These are phyloP conservation scores for Chelonoidis abingdonii DNA, from an alignment of 2,113 vertebrate species.

Conservation along the genomic window DNA sequence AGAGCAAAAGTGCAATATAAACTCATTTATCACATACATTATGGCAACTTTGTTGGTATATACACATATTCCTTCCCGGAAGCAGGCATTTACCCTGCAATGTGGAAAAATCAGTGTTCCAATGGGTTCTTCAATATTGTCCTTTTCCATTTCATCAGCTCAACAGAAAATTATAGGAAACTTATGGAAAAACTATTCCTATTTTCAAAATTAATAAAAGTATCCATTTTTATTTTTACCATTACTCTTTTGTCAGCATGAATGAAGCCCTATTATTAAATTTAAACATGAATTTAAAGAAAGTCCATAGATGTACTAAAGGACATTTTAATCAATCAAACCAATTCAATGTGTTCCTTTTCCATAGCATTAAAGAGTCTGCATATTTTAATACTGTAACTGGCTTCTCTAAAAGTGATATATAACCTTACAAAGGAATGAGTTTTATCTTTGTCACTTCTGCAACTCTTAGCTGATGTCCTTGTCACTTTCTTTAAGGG, in stretches of 20 bases:
- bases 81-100: not conserved
- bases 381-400: accelerated
- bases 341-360: not conserved
- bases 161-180: accelerated
- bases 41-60: no score
- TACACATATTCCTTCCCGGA: not conserved
- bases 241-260: not conserved
- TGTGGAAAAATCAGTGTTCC: not conserved
- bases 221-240: not conserved
- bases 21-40: no score
- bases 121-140: not conserved
- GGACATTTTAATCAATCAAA: no score
- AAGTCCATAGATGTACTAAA: not conserved
- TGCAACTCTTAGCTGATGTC: not conserved
- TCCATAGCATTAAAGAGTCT: not conserved
- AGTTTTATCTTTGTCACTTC: not conserved
- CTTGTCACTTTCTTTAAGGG: not conserved
- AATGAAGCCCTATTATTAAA: accelerated
- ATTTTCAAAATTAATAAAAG: not conserved
- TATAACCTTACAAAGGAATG: not conserved
- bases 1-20: no score
- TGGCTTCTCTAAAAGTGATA: accelerated
- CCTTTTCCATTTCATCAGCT: accelerated
- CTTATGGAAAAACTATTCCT: accelerated
- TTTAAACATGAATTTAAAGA: not conserved